Evolutionary conservation across 2,888 invertebrate species (phyloP), one percentile per base, ranked within the genome.

Genomic region (Andrena flavipes): DNA sequence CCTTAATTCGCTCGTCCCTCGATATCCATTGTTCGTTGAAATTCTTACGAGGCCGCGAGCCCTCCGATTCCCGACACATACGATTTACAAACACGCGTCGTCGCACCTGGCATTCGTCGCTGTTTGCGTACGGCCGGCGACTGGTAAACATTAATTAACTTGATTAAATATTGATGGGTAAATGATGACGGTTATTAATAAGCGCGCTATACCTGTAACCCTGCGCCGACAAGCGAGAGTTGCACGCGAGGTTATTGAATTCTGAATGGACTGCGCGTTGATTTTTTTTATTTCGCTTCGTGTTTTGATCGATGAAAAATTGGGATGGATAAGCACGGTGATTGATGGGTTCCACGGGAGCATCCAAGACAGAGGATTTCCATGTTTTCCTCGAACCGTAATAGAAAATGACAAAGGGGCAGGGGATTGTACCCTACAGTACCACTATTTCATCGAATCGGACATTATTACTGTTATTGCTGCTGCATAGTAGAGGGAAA

Each of bases 171-270:
- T 65, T 51, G 74, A 81, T 51, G 81, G 16, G 60, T 60, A 69
- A 81, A 81, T 69, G 69, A 69, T 48, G 59, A 69, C 74, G 49
- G 64, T 81, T 81, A 75, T 81, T 81, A 81, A 75, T 81, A 63
- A 74, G 10, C 35, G 33, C 29, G 51, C 33, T 49, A 26, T 49
- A 62, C 29, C 62, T 26, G 62, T 10, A n/a, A 49, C 70, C 23
- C 3, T 23, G 23, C 10, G 30, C 35, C 23, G 35, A 7, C 35
- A 8, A 60, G 48, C 23, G 23, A 65, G 63, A 69, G 42, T 33
- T 29, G 13, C 33, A 1, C n/a, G 33, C 20, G 33, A 6, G 23
- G 2, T n/a, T 33, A 49, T 69, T 56, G 63, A 76, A 76, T 64
- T 63, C 49, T 10, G 30, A 49, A 29, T 26, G n/a, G 3, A 16